These are phyloP conservation scores for Dasypus novemcinctus DNA, from an alignment of 2,113 vertebrate species.

Conservation along the genomic window DNA sequence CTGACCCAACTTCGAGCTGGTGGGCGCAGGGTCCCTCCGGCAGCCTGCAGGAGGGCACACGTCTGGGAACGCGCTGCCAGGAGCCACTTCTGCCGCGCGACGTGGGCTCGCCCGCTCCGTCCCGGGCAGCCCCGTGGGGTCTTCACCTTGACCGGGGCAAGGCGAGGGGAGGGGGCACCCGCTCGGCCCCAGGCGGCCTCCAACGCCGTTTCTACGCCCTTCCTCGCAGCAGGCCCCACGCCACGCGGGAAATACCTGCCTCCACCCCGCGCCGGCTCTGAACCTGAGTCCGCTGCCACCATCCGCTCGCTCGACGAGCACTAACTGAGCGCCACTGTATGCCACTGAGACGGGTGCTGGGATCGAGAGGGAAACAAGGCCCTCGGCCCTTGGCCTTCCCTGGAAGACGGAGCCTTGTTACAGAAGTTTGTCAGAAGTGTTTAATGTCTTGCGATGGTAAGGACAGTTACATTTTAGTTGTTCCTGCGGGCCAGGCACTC, in stretches of 20 bases:
- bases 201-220: fast-evolving
- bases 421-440: too few relatives aligned
- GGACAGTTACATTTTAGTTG: too few relatives aligned
- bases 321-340: fast-evolving
- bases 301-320: fast-evolving
- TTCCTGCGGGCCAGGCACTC: not conserved
- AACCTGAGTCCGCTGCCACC: fast-evolving
- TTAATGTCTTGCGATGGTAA: too few relatives aligned
- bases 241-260: fast-evolving
- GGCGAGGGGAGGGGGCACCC: not conserved
- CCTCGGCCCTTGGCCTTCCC: not conserved
- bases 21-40: too few relatives aligned
- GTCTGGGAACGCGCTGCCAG: not conserved
- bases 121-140: too few relatives aligned
- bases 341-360: fast-evolving
- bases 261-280: too few relatives aligned
- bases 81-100: not conserved
- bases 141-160: not conserved
- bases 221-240: fast-evolving
- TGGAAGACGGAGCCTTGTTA: not conserved
- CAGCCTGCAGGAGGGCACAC: not conserved
- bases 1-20: not conserved
- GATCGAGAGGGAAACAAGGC: too few relatives aligned
- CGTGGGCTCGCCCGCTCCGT: not conserved
- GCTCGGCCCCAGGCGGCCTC: not conserved